Percentiles rank a stretch among this genome's conserved stretches.
phyloP scores from a whole-genome alignment of 2,797 vertebrate genomes.

The Tolypeutes matacus region DNA sequence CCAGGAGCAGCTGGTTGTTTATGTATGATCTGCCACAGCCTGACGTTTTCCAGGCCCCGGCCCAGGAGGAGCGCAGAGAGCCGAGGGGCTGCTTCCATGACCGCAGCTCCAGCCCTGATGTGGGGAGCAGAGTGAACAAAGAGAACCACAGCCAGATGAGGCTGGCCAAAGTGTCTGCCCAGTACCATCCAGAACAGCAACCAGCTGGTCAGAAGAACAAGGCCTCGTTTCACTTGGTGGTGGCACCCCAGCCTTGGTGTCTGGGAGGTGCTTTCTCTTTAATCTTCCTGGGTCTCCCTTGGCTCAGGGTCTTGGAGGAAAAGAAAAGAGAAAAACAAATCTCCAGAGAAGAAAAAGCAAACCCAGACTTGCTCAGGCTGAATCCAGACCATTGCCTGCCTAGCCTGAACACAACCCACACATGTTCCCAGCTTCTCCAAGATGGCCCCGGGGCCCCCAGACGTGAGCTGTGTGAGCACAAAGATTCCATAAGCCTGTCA shows the following conservation, averaged over 20 bases:
- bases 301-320: background rate
- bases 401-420: background rate
- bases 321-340: background rate
- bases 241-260: background rate
- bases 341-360: constrained; percentile 25
- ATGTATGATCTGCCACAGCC: background rate
- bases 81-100: background rate
- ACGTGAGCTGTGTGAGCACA: too few species aligned
- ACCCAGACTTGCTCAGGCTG: background rate
- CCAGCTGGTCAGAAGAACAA: background rate
- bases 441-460: background rate
- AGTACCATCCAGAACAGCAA: rapidly evolving
- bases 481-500: background rate
- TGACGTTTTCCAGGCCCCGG: constrained; percentile 49
- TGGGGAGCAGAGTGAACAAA: rapidly evolving
- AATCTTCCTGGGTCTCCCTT: background rate
- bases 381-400: background rate
- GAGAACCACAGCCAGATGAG: background rate
- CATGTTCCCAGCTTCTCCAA: background rate
- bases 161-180: background rate
- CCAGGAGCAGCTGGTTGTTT: background rate
- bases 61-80: background rate
- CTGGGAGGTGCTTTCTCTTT: background rate
- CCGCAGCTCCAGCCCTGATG: background rate
- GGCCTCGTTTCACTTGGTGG: background rate